These are phyloP conservation scores for Amblyopsis hoosieri DNA, from an alignment of 2,797 vertebrate species.

Conservation along the genomic window DNA sequence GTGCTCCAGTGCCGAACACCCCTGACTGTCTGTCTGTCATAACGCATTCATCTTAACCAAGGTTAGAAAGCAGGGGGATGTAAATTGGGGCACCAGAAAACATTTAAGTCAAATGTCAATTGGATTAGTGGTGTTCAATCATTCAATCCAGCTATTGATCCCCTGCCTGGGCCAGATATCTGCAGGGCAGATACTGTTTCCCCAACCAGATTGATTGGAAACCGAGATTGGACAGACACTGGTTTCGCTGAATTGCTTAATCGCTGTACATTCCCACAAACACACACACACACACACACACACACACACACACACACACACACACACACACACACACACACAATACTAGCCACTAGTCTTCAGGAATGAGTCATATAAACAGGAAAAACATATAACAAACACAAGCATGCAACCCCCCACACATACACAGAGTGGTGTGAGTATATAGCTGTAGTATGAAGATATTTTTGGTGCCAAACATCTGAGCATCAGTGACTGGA, in stretches of 20 bases:
- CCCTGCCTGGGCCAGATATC: conserved; percentile 48
- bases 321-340: not conserved
- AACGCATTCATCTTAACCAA: conserved; percentile 27
- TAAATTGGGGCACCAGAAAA: conserved; percentile 41
- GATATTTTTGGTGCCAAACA: too few relatives aligned
- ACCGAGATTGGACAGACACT: conserved; percentile 36
- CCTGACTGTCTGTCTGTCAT: conserved; percentile 44
- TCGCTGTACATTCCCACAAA: conserved; percentile 59
- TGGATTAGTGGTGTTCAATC: conserved; percentile 68
- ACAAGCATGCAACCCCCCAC: too few relatives aligned
- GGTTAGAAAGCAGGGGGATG: conserved; percentile 51
- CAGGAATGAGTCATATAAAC: too few relatives aligned
- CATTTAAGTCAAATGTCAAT: conserved; percentile 52
- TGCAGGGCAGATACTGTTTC: conserved; percentile 48
- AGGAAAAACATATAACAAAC: too few relatives aligned
- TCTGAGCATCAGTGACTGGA: too few relatives aligned
- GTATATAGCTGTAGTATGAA: too few relatives aligned
- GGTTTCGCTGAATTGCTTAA: conserved; percentile 49
- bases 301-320: conserved; percentile 12
- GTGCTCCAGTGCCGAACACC: conserved; percentile 34
- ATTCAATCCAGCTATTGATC: conserved; percentile 70
- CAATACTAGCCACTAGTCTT: not conserved
- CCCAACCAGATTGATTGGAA: conserved; percentile 64
- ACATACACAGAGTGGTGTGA: too few relatives aligned
- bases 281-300: conserved; percentile 12